Evolutionary conservation across 2,888 invertebrate genomes (phyloP).

Genomic region (Crepidodera aurea): DNA sequence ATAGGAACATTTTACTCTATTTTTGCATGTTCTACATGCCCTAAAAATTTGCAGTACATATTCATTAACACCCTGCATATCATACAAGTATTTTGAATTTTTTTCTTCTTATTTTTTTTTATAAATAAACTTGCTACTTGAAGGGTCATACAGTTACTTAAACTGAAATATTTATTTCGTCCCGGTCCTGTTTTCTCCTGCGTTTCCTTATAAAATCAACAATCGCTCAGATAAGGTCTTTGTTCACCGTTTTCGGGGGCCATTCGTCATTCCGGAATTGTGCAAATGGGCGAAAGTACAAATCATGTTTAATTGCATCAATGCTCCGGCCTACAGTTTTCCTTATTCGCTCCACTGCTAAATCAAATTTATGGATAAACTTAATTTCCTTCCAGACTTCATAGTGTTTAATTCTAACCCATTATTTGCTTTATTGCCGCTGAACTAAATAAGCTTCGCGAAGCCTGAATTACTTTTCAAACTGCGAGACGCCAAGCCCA

Average conservation of each 20-base stretch:
- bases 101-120: not conserved
- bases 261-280: constrained; percentile 60
- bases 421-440: constrained; percentile 58
- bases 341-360: constrained; percentile 59
- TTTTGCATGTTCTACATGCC: too few relatives aligned
- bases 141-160: too few relatives aligned
- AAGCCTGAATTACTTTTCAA: constrained; percentile 43
- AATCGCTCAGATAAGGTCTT: constrained; percentile 59
- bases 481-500: constrained; percentile 31
- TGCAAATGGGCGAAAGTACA: constrained; percentile 59
- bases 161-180: too few relatives aligned
- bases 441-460: constrained; percentile 48
- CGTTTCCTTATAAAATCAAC: constrained; percentile 49
- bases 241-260: constrained; percentile 55
- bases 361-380: constrained; percentile 64
- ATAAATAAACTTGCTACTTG: too few relatives aligned
- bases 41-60: too few relatives aligned
- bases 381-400: constrained; percentile 61
- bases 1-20: too few relatives aligned
- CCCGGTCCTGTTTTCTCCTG: constrained; percentile 1
- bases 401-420: constrained; percentile 60
- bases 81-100: not conserved
- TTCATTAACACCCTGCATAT: too few relatives aligned
- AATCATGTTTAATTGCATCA: constrained; percentile 65
- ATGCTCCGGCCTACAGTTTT: constrained; percentile 57